Evolutionary conservation across 2,113 vertebrate species (phyloP).

Genomic region (Tyrannus savana): DNA sequence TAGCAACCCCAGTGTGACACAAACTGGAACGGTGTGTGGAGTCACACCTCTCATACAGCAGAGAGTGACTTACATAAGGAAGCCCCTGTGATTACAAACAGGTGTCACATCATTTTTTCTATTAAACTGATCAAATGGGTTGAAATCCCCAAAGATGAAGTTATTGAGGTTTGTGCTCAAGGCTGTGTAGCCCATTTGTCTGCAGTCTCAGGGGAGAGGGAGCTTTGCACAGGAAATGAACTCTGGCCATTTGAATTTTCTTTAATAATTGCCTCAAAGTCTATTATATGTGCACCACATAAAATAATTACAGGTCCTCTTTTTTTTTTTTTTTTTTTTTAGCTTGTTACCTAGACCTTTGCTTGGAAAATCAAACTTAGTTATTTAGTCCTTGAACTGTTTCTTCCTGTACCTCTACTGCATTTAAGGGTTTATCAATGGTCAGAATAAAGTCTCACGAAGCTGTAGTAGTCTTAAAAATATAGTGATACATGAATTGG

Average conservation of each 20-base stretch:
- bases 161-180: neutral
- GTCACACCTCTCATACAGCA: neutral
- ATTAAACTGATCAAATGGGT: conserved; percentile 41
- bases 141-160: neutral
- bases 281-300: neutral
- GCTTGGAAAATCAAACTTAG: neutral
- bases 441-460: neutral
- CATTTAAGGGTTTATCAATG: neutral
- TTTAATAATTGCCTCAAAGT: conserved; percentile 15
- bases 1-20: neutral
- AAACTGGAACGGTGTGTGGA: neutral
- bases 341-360: neutral
- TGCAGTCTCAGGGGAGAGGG: neutral
- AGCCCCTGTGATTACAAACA: neutral
- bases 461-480: neutral
- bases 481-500: neutral
- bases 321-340: neutral
- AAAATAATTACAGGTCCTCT: neutral
- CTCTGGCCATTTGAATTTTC: neutral
- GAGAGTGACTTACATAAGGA: neutral
- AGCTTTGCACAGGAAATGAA: conserved; percentile 10
- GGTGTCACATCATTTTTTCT: conserved; percentile 39
- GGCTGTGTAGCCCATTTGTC: neutral
- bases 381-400: neutral
- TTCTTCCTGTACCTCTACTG: neutral